Evolutionary conservation across 1,140 invertebrate species (phyloP).

Genomic region (Venustaconcha ellipsiformis): DNA sequence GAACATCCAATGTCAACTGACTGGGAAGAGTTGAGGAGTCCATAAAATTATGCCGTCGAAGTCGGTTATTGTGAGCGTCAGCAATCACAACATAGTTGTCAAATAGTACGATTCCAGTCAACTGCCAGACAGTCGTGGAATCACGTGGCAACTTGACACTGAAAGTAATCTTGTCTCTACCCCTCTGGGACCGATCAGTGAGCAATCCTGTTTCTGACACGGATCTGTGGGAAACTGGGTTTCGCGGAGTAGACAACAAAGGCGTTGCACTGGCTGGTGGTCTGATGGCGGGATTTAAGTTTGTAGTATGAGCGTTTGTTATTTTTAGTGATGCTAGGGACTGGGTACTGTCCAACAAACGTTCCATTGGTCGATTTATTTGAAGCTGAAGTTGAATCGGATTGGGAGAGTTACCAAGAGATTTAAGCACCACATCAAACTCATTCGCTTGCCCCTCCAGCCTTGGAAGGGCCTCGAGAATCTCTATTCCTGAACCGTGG

Average conservation of each 20-base stretch:
- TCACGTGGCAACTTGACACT: constrained; percentile 10
- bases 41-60: constrained; percentile 12
- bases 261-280: no score
- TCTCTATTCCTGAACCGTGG: constrained; percentile 26
- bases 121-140: constrained; percentile 19
- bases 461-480: constrained; percentile 35
- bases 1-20: constrained; percentile 18
- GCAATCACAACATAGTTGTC: constrained; percentile 18
- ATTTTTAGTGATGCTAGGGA: no score
- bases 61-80: constrained; percentile 25
- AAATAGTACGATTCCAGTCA: constrained; percentile 22
- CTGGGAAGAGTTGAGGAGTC: not conserved
- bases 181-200: no score
- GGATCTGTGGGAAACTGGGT: not conserved
- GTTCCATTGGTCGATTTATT: no score
- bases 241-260: no score
- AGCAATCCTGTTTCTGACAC: not conserved
- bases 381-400: no score
- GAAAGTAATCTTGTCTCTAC: constrained; percentile 9
- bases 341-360: no score
- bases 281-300: no score
- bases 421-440: constrained; percentile 33
- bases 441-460: constrained; percentile 40
- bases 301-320: no score
- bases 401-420: not conserved